Percentiles rank a stretch among this genome's conserved stretches.
Conservation (phyloP, 2,797 vertebrate species). For the Sebastes nivosus region DNA sequence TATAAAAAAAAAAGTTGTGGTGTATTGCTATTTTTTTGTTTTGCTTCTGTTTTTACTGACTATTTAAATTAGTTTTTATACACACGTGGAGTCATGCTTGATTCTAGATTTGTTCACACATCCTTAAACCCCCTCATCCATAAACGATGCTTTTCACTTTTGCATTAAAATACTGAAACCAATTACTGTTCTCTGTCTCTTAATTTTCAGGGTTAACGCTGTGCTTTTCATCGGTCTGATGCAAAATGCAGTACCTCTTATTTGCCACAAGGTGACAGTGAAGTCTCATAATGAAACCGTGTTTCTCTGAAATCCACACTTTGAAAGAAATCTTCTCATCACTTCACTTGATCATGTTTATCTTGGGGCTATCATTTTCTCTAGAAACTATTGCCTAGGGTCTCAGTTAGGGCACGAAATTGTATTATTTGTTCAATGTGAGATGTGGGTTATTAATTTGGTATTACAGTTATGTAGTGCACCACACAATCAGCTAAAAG, state of each 20-base stretch:
- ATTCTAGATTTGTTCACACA: not conserved
- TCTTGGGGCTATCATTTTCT: not conserved
- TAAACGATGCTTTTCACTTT: not conserved
- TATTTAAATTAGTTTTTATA: slow-evolving; percentile 31
- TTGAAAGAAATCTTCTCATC: not conserved
- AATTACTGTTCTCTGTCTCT: not conserved
- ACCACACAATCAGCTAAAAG: not conserved
- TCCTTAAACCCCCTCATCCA: not conserved
- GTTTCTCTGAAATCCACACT: not conserved
- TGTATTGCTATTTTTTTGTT: not conserved
- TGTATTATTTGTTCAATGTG: not conserved
- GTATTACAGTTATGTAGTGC: not conserved
- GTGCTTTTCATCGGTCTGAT: not conserved
- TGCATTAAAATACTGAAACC: slow-evolving; percentile 38
- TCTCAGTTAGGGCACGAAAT: not conserved
- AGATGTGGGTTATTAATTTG: not conserved
- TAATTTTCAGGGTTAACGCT: not conserved
- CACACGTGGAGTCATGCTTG: not conserved
- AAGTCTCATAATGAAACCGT: not conserved
- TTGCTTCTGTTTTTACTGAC: not conserved
- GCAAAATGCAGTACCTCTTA: not conserved
- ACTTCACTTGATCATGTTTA: not conserved
- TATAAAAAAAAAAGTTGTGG: not conserved
- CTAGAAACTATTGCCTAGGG: not conserved
- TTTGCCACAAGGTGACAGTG: slow-evolving; percentile 38